phyloP scores from a whole-genome alignment of 2,113 vertebrate species.

The Strigops habroptila region DNA sequence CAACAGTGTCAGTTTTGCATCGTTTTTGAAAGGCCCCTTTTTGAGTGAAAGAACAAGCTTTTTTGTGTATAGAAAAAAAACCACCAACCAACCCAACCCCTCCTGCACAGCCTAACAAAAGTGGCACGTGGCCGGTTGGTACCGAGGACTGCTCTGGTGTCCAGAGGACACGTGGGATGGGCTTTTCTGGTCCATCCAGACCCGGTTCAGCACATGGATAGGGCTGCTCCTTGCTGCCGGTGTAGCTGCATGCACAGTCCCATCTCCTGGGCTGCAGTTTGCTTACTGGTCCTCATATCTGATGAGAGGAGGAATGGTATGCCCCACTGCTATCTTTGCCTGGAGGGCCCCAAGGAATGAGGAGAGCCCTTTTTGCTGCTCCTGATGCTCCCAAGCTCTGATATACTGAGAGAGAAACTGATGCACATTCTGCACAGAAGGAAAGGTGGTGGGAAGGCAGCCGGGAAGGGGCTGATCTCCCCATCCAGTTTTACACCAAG shows the following conservation, averaged over 20 bases:
- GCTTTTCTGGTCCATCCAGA: neutral
- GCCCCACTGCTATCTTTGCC: neutral
- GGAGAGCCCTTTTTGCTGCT: neutral
- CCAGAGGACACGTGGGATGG: fast-evolving
- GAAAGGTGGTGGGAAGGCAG: neutral
- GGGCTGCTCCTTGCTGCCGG: fast-evolving
- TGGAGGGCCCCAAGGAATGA: neutral
- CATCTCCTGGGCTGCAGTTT: neutral
- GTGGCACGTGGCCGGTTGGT: fast-evolving
- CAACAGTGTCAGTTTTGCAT: neutral
- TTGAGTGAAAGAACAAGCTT: neutral
- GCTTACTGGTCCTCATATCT: fast-evolving
- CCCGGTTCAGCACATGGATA: fast-evolving
- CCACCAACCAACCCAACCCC: neutral
- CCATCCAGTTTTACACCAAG: fast-evolving
- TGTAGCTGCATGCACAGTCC: neutral
- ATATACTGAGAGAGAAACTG: neutral
- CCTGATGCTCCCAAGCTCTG: fast-evolving
- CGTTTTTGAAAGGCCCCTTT: neutral
- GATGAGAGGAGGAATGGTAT: neutral
- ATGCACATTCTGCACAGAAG: neutral
- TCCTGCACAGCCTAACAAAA: neutral
- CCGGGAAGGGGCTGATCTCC: neutral
- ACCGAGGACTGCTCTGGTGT: neutral
- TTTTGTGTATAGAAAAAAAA: neutral